These are phyloP conservation scores for Hippoglossus hippoglossus DNA, from an alignment of 2,797 vertebrate species.

Conservation along the genomic window DNA sequence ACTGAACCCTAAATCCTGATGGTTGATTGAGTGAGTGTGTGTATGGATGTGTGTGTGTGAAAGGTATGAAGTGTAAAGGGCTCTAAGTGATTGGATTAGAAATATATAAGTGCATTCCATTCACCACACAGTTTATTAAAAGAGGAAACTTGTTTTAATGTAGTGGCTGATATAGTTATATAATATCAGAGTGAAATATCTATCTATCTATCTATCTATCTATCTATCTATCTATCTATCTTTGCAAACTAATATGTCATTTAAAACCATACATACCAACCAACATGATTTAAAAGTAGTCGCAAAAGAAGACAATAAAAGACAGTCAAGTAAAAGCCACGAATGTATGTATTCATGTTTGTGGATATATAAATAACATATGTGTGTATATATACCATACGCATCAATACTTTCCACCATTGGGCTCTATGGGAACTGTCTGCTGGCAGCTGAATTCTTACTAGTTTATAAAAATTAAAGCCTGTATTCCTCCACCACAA, in stretches of 20 bases:
- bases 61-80: not conserved
- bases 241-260: no score
- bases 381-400: not conserved
- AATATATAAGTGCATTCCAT: not conserved
- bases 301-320: no score
- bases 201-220: no score
- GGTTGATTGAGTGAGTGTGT: not conserved
- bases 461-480: constrained; percentile 14
- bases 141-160: not conserved
- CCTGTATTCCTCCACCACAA: not conserved
- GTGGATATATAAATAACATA: not conserved
- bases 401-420: constrained; percentile 3
- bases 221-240: no score
- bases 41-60: not conserved
- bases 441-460: constrained; percentile 35
- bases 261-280: no score
- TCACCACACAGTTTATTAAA: not conserved
- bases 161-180: no score
- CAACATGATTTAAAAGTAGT: no score
- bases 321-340: no score
- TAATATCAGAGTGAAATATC: not conserved
- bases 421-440: constrained; percentile 20
- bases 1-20: not conserved
- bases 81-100: not conserved
- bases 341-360: not conserved